phyloP scores from a whole-genome alignment of 2,888 invertebrate genomes.

The Eucera pruinosa region DNA sequence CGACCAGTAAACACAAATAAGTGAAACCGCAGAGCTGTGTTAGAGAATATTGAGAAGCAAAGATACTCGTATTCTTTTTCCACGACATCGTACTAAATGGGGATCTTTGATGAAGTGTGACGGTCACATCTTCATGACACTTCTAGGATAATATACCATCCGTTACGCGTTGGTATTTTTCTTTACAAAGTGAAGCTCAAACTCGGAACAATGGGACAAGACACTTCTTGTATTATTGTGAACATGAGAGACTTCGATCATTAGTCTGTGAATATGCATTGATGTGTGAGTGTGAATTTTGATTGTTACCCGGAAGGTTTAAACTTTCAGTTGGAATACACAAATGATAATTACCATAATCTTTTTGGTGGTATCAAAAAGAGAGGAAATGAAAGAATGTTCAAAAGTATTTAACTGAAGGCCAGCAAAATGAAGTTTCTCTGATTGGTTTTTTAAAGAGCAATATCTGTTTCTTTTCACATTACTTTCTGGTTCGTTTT shows the following conservation, averaged over 20 bases:
- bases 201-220: slow-evolving; percentile 31
- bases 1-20: slow-evolving; percentile 61
- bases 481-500: slow-evolving; percentile 30
- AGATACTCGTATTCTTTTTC: slow-evolving; percentile 54
- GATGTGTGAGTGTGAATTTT: slow-evolving; percentile 59
- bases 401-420: slow-evolving; percentile 26
- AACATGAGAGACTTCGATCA: slow-evolving; percentile 33
- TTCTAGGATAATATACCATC: slow-evolving; percentile 54
- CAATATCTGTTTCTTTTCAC: slow-evolving; percentile 36
- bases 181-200: slow-evolving; percentile 61
- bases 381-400: slow-evolving; percentile 11
- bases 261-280: slow-evolving; percentile 64
- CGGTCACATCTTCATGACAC: slow-evolving; percentile 37
- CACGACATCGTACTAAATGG: slow-evolving; percentile 45
- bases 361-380: slow-evolving; percentile 12
- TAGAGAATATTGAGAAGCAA: slow-evolving; percentile 41
- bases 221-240: slow-evolving; percentile 60
- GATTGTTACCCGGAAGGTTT: slow-evolving; percentile 55
- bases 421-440: slow-evolving; percentile 24
- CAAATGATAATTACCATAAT: slow-evolving; percentile 12
- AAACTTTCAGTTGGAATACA: slow-evolving; percentile 40
- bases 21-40: slow-evolving; percentile 57
- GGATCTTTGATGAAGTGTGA: slow-evolving; percentile 28
- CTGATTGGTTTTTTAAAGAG: slow-evolving; percentile 33
- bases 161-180: slow-evolving; percentile 48